A percentile compares a stretch with the other conserved stretches of the same genome.
Evolutionary conservation across 1,140 invertebrate species (phyloP).

Genomic region (Chlorops oryzae): DNA sequence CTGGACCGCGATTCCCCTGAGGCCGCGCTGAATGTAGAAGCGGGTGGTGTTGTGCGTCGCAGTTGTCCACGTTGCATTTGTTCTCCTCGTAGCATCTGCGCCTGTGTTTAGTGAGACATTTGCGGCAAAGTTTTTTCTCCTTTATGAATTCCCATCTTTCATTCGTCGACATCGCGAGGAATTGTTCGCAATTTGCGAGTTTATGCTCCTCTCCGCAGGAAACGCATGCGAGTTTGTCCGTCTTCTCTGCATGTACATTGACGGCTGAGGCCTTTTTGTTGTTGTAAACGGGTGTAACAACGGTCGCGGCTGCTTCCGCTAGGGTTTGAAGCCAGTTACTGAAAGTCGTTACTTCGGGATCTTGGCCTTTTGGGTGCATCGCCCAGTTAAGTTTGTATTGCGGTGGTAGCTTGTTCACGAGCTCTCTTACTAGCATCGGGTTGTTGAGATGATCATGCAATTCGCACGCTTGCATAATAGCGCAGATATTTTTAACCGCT

Average conservation of each 20-base stretch:
- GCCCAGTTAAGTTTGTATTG: slow-evolving; percentile 8
- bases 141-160: slow-evolving; percentile 1
- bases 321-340: too few species aligned
- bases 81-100: too few species aligned
- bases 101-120: too few species aligned
- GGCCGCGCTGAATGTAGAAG: too few species aligned
- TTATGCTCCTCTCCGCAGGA: neutral
- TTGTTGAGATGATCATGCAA: slow-evolving; percentile 6
- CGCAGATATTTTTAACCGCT: slow-evolving; percentile 5
- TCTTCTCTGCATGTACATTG: neutral
- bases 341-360: too few species aligned
- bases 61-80: too few species aligned
- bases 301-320: neutral
- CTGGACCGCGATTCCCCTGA: too few species aligned
- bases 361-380: neutral
- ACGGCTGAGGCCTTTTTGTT: too few species aligned
- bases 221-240: neutral
- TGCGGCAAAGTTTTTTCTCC: slow-evolving; percentile 3
- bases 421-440: neutral
- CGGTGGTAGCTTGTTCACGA: slow-evolving; percentile 6
- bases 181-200: neutral
- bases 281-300: neutral
- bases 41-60: too few species aligned
- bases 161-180: too few species aligned
- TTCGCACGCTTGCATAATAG: slow-evolving; percentile 7